A percentile compares a stretch with the other conserved stretches of the same genome.
Conservation (phyloP, 2,113 vertebrate species). For the Solenodon paradoxus region DNA sequence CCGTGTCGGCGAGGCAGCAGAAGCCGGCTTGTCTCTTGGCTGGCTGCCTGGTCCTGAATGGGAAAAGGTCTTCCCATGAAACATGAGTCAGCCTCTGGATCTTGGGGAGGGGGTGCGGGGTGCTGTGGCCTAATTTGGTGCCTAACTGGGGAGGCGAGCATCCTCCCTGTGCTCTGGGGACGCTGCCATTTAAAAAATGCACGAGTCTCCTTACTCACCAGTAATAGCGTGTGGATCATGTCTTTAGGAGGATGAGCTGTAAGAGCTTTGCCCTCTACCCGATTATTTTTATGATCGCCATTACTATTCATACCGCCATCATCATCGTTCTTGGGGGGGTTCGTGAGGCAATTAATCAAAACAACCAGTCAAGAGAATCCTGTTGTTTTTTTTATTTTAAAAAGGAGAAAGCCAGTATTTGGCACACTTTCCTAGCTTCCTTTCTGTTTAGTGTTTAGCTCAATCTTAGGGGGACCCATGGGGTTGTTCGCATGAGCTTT, state of each 20-base stretch:
- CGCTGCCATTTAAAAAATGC: constrained; percentile 61
- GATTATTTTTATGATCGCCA: constrained; percentile 21
- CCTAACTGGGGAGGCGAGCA: background rate
- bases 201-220: constrained; percentile 33
- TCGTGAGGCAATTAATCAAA: constrained; percentile 53
- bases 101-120: background rate
- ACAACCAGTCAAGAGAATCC: constrained; percentile 17
- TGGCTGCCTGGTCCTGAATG: constrained; percentile 34
- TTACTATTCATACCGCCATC: constrained; percentile 50
- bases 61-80: constrained; percentile 54
- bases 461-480: background rate
- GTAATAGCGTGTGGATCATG: background rate
- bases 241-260: background rate
- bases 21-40: constrained; percentile 51
- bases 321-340: background rate
- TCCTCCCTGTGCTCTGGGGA: constrained; percentile 29
- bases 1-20: background rate
- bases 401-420: constrained; percentile 4
- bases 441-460: constrained; percentile 13
- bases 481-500: constrained; percentile 25
- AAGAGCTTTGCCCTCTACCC: background rate
- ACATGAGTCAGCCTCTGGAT: constrained; percentile 40
- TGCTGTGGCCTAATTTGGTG: constrained; percentile 12
- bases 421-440: constrained; percentile 8
- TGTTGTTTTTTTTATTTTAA: too few relatives aligned